phyloP scores from a whole-genome alignment of 2,113 vertebrate species.

The Polypterus senegalus region DNA sequence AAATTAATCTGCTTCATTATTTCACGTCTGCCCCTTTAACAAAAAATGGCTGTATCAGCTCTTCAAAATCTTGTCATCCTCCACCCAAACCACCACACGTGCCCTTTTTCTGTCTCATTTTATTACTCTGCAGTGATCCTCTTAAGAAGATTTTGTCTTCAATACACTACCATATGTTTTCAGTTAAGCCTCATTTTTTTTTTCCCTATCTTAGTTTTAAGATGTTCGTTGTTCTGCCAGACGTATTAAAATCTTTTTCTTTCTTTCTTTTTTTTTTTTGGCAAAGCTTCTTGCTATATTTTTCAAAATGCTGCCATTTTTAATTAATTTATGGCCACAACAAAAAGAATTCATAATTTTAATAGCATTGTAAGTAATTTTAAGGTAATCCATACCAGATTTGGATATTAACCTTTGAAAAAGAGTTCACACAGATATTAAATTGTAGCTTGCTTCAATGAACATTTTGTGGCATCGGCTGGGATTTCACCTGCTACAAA shows the following conservation, averaged over 20 bases:
- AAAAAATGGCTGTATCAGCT: slow-evolving; percentile 23
- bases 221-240: slow-evolving; percentile 78
- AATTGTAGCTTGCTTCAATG: slow-evolving; percentile 56
- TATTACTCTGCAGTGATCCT: slow-evolving; percentile 47
- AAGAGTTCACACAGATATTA: slow-evolving; percentile 73
- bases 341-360: slow-evolving; percentile 79
- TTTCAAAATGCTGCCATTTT: slow-evolving; percentile 81
- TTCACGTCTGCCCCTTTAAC: slow-evolving; percentile 27
- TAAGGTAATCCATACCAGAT: slow-evolving; percentile 83
- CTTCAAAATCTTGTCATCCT: slow-evolving; percentile 27
- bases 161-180: slow-evolving; percentile 88
- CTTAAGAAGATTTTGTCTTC: slow-evolving; percentile 58
- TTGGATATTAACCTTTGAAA: slow-evolving; percentile 84
- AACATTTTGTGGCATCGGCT: slow-evolving; percentile 10
- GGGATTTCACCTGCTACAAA: no score
- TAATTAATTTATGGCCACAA: slow-evolving; percentile 95
- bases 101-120: slow-evolving; percentile 47
- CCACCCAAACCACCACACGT: slow-evolving; percentile 49
- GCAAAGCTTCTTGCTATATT: slow-evolving; percentile 76
- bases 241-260: slow-evolving; percentile 63
- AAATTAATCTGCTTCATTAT: slow-evolving; percentile 30
- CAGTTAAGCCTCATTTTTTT: slow-evolving; percentile 89
- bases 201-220: slow-evolving; percentile 81
- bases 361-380: slow-evolving; percentile 89
- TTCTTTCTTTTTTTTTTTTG: slow-evolving; percentile 21